Percentiles rank a stretch among this genome's conserved stretches.
These are phyloP conservation scores for Saxidomus purpurata DNA, from an alignment of 1,140 invertebrate species.

Conservation along the genomic window DNA sequence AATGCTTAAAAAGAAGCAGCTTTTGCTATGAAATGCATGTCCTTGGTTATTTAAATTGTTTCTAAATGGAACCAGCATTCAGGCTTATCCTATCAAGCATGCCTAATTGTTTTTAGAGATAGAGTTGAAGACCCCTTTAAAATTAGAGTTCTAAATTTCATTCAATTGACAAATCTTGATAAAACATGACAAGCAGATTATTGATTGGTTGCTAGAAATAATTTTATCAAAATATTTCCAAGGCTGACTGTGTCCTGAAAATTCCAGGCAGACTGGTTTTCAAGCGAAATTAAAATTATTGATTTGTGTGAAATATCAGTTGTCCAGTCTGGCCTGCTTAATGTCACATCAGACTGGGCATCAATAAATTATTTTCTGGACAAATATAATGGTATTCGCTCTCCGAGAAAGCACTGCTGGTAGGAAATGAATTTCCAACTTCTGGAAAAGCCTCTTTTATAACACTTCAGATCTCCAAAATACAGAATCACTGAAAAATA, in stretches of 20 bases:
- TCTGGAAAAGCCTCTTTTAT: not conserved
- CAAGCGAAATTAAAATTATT: constrained; percentile 63
- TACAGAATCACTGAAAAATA: no score
- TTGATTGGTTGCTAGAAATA: constrained; percentile 45
- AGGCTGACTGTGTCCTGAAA: constrained; percentile 39
- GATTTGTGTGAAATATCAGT: constrained; percentile 51
- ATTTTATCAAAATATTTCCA: constrained; percentile 62
- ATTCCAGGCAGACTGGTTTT: constrained; percentile 53
- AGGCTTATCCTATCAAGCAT: not conserved
- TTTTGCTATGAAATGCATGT: no score
- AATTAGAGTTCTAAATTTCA: constrained; percentile 25
- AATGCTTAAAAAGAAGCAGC: no score
- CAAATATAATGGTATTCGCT: not conserved
- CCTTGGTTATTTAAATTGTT: no score
- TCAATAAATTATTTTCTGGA: constrained; percentile 54
- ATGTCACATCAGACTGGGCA: constrained; percentile 45
- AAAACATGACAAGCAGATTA: constrained; percentile 51
- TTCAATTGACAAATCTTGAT: constrained; percentile 45
- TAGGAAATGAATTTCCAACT: not conserved
- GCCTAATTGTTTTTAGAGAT: constrained; percentile 3
- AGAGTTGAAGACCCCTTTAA: constrained; percentile 11
- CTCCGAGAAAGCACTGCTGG: no score
- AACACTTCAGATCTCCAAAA: no score
- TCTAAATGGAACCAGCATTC: not conserved
- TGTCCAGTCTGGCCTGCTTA: constrained; percentile 53